Evolutionary conservation across 2,113 vertebrate genomes (phyloP).

Genomic region (Formicarius rufipectus): DNA sequence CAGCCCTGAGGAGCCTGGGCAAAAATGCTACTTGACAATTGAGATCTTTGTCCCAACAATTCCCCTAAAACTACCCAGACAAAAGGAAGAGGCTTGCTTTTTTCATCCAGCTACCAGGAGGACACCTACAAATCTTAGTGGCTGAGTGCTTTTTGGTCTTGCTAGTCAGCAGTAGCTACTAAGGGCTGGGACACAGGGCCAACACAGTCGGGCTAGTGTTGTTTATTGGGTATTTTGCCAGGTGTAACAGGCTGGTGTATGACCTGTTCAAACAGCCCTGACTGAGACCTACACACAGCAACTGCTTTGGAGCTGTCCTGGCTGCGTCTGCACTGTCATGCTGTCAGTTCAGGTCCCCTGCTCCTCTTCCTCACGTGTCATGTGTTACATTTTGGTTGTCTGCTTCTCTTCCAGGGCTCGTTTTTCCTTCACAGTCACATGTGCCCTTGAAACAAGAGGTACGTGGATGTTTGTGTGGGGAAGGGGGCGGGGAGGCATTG

Average conservation of each 20-base stretch:
- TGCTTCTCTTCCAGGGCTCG: neutral
- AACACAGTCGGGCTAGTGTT: neutral
- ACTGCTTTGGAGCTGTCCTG: neutral
- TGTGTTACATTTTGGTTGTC: neutral
- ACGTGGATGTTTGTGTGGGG: neutral
- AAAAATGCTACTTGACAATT: neutral
- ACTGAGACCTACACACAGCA: neutral
- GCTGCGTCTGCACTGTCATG: rapidly evolving
- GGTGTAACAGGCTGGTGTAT: neutral
- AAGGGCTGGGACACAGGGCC: neutral
- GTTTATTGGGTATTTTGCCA: neutral
- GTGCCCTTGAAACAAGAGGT: slow-evolving; percentile 49
- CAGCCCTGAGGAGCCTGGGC: neutral
- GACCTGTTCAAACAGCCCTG: neutral
- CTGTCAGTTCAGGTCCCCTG: neutral
- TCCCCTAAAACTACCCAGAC: neutral
- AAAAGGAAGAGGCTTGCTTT: neutral
- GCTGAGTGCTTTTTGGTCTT: neutral
- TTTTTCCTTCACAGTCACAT: slow-evolving; percentile 8
- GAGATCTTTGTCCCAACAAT: neutral
- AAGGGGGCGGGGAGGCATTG: neutral
- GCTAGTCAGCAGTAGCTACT: neutral
- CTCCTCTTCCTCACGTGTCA: neutral
- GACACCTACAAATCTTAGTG: rapidly evolving
- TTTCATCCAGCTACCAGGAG: neutral